phyloP scores from a whole-genome alignment of 2,888 invertebrate species.

The Ophioninae sp. region DNA sequence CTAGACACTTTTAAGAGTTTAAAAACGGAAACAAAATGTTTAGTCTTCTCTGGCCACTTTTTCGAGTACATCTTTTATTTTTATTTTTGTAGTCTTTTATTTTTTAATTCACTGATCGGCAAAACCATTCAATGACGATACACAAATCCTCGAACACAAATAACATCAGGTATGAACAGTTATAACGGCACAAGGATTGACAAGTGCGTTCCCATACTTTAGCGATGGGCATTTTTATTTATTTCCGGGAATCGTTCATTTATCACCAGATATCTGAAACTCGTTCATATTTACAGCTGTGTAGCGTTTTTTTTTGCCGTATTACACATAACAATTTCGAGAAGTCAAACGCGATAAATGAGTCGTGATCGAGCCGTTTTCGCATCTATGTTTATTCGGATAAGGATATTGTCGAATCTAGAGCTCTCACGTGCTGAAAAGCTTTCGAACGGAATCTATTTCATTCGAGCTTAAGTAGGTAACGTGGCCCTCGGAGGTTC shows the following conservation, averaged over 20 bases:
- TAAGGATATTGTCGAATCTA: neutral
- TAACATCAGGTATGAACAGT: neutral
- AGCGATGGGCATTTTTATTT: neutral
- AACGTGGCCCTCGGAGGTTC: neutral
- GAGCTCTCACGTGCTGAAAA: neutral
- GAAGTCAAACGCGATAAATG: neutral
- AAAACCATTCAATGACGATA: neutral
- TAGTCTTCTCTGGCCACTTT: no score
- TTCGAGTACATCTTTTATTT: neutral
- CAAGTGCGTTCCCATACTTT: neutral
- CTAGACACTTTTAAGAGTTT: no score
- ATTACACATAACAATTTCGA: neutral
- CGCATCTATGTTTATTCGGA: neutral
- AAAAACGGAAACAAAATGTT: no score
- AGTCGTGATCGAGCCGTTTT: neutral
- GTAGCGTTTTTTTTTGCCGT: neutral
- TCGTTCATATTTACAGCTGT: neutral
- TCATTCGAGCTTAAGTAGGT: neutral
- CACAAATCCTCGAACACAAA: no score
- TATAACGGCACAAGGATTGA: neutral
- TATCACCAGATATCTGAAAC: neutral
- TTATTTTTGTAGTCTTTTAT: slow-evolving; percentile 2
- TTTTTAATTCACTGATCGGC: neutral
- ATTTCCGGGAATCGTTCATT: neutral
- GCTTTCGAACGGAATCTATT: neutral